Evolutionary conservation across 2,888 invertebrate species (phyloP), one percentile per base, ranked within the genome.

Genomic region (Arge pagana): DNA sequence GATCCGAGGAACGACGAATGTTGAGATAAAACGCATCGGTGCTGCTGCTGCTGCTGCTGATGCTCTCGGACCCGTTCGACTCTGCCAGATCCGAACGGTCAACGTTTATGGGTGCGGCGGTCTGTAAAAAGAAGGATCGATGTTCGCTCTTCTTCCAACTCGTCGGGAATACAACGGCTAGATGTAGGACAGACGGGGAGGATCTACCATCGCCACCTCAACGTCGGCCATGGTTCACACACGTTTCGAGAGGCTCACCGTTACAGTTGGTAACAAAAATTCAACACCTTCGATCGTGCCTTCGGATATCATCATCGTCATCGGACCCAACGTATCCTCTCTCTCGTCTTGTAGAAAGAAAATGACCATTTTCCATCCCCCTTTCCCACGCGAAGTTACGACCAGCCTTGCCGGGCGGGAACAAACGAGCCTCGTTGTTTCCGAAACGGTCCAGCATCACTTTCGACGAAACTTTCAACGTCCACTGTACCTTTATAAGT

Each of bases 71-170:
- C n/a, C n/a, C n/a, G n/a, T 37, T 19, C 18, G 37, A 37, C 36
- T 30, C 48, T 21, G 11, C 24, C 37, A 37, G 13, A n/a, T 30
- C 31, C 23, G 23, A 24, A 24, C 16, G 35, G 40, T 33, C 33
- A 21, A 15, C 49, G 42, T 50, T 50, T 50, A 50, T 50, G 50
- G 50, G 43, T 21, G 50, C 50, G 50, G 50, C 41, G 50, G 43
- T 33, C 35, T 35, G 18, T 35, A 31, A 43, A 50, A 33, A 45
- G 18, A 33, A 48, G 39, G 23, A 40, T 13, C 13, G 24, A 23
- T 11, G 23, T 8, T 42, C 7, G 15, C 30, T 42, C 42, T 42
- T 21, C 31, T 42, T 11, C 8, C 11, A 3, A 30, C 13, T 19
- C 42, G 19, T 19, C 23, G 26, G 26, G 23, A 40, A 40, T 13